These are phyloP conservation scores for Cryptophagus acutangulus DNA, from an alignment of 2,888 invertebrate species.

Conservation along the genomic window DNA sequence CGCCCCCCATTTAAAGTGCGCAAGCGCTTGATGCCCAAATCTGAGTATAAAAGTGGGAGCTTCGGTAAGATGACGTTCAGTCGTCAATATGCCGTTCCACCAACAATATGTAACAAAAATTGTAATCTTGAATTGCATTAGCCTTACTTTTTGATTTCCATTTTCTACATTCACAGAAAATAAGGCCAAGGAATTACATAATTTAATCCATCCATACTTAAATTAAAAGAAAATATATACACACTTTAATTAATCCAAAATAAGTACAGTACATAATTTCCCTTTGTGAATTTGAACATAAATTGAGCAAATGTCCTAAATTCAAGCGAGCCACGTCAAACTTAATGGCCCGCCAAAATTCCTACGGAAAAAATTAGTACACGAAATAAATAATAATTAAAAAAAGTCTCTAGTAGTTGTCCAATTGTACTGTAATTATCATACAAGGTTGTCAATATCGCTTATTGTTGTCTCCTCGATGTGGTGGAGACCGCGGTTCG, in stretches of 20 bases:
- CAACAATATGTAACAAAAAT: background rate
- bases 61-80: too few relatives aligned
- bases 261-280: too few relatives aligned
- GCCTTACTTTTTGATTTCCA: conserved; percentile 32
- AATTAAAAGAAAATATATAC: conserved; percentile 6
- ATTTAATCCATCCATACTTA: conserved; percentile 9
- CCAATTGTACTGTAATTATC: conserved; percentile 44
- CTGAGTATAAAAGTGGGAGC: too few relatives aligned
- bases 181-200: conserved; percentile 35
- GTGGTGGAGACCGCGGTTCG: conserved; percentile 50
- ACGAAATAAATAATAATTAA: too few relatives aligned
- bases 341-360: too few relatives aligned
- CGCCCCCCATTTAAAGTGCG: too few relatives aligned
- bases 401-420: conserved; percentile 28
- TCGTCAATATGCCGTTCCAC: conserved; percentile 16
- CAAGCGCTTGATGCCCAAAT: too few relatives aligned
- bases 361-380: too few relatives aligned
- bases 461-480: conserved; percentile 52
- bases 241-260: conserved; percentile 1
- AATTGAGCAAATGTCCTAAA: too few relatives aligned
- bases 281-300: too few relatives aligned
- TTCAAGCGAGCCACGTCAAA: too few relatives aligned
- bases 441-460: conserved; percentile 49
- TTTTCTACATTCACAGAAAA: conserved; percentile 20
- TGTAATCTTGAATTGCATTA: conserved; percentile 33